A percentile compares a stretch with the other conserved stretches of the same genome.
These are phyloP conservation scores for Phaethon lepturus DNA, from an alignment of 2,113 vertebrate species.

Conservation along the genomic window DNA sequence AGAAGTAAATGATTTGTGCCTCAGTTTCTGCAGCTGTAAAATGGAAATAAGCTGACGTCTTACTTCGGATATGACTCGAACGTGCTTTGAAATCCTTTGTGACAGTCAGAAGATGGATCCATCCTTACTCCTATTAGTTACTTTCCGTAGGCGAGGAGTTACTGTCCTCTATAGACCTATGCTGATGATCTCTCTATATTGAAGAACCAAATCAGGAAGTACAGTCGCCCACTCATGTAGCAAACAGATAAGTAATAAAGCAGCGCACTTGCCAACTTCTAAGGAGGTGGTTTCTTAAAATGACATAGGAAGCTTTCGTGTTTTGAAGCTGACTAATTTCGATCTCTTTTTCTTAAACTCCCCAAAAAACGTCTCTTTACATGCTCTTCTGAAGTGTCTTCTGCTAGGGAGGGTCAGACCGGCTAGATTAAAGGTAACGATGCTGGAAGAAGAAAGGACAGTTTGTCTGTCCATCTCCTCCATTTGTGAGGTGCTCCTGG, in stretches of 20 bases:
- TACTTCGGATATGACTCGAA: not conserved
- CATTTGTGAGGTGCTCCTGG: not conserved
- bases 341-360: not conserved
- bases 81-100: constrained; percentile 23
- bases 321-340: constrained; percentile 66
- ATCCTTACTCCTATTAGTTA: constrained; percentile 24
- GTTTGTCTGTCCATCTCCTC: not conserved
- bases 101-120: constrained; percentile 29
- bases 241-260: constrained; percentile 64
- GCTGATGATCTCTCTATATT: constrained; percentile 51
- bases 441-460: not conserved
- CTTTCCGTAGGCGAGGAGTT: constrained; percentile 54
- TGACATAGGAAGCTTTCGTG: constrained; percentile 62
- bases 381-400: not conserved
- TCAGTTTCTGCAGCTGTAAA: constrained; percentile 41
- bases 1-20: not conserved
- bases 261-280: constrained; percentile 56
- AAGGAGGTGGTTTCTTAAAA: constrained; percentile 71
- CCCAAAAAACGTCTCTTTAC: not conserved
- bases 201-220: constrained; percentile 66
- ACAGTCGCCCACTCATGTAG: constrained; percentile 58
- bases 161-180: constrained; percentile 61
- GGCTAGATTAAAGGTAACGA: not conserved
- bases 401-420: not conserved
- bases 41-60: not conserved